Percentiles rank a stretch among this genome's conserved stretches.
Evolutionary conservation across 2,888 invertebrate species (phyloP).

Genomic region (Agonopterix subpropinquella): DNA sequence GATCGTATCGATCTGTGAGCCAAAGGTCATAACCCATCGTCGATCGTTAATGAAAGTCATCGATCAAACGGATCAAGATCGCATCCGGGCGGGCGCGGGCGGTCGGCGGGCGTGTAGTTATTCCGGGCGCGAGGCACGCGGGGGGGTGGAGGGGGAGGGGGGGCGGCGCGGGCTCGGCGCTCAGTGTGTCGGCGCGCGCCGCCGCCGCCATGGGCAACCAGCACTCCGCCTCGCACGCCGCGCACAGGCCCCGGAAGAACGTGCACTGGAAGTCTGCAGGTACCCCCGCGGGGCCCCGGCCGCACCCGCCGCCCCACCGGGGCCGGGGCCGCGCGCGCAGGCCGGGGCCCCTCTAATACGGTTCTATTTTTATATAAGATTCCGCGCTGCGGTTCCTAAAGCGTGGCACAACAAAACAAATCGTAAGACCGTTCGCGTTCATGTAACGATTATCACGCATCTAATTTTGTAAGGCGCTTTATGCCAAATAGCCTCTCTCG

Average conservation of each 20-base stretch:
- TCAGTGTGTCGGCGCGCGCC: conserved; percentile 70
- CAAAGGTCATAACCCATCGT: conserved; percentile 36
- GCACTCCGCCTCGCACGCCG: conserved; percentile 63
- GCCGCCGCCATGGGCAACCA: conserved; percentile 74
- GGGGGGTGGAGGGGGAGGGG: conserved; percentile 32
- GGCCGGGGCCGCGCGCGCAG: conserved; percentile 12
- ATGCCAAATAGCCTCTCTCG: conserved; percentile 47
- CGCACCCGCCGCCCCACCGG: neutral
- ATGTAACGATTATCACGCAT: conserved; percentile 65
- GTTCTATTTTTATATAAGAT: conserved; percentile 65
- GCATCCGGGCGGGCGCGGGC: conserved; percentile 47
- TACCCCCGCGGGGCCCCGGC: conserved; percentile 48
- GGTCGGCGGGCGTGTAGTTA: conserved; percentile 31
- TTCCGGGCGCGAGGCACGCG: conserved; percentile 28
- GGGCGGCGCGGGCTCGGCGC: conserved; percentile 36
- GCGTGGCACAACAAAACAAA: conserved; percentile 75
- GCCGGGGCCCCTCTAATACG: conserved; percentile 30
- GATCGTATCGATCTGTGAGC: conserved; percentile 19
- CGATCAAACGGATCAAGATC: conserved; percentile 58
- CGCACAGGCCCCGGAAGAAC: conserved; percentile 80
- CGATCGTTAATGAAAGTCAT: conserved; percentile 43
- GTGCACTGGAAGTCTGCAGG: conserved; percentile 92
- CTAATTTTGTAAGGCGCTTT: conserved; percentile 64
- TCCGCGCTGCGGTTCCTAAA: conserved; percentile 58
- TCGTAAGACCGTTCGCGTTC: conserved; percentile 63